Conservation (phyloP, 2,888 invertebrate genomes). For the Odontomyia ornata region DNA sequence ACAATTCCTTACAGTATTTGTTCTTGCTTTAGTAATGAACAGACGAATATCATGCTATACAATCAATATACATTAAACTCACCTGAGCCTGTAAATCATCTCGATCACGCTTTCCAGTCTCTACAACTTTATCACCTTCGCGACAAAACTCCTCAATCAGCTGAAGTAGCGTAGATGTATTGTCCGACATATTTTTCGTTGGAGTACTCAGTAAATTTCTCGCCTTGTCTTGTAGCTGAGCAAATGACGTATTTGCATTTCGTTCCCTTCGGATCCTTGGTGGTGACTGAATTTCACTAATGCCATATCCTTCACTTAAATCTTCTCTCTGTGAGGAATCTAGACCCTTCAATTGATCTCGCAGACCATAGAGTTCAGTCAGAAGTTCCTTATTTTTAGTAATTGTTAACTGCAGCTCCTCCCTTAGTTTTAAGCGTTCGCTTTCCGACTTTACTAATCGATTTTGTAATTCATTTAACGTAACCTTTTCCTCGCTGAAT, state of each 20-base stretch:
- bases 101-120: constrained; percentile 72
- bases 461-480: constrained; percentile 69
- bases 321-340: constrained; percentile 63
- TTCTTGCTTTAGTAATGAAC: no score
- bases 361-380: constrained; percentile 63
- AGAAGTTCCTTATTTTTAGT: constrained; percentile 69
- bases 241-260: constrained; percentile 57
- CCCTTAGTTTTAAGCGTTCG: constrained; percentile 66
- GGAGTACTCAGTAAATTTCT: constrained; percentile 60
- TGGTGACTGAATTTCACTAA: constrained; percentile 58
- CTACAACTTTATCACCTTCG: constrained; percentile 70
- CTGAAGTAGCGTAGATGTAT: constrained; percentile 65
- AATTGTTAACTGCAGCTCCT: constrained; percentile 70
- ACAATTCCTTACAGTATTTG: no score
- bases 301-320: constrained; percentile 68
- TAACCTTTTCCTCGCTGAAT: constrained; percentile 64
- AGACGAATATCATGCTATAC: no score
- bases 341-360: constrained; percentile 64
- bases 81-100: constrained; percentile 82
- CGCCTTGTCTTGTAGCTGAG: constrained; percentile 61
- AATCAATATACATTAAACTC: constrained; percentile 50
- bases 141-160: constrained; percentile 71
- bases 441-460: constrained; percentile 62
- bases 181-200: constrained; percentile 49
- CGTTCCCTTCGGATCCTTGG: constrained; percentile 49